phyloP scores from a whole-genome alignment of 2,113 vertebrate genomes.

The Thunnus maccoyii region DNA sequence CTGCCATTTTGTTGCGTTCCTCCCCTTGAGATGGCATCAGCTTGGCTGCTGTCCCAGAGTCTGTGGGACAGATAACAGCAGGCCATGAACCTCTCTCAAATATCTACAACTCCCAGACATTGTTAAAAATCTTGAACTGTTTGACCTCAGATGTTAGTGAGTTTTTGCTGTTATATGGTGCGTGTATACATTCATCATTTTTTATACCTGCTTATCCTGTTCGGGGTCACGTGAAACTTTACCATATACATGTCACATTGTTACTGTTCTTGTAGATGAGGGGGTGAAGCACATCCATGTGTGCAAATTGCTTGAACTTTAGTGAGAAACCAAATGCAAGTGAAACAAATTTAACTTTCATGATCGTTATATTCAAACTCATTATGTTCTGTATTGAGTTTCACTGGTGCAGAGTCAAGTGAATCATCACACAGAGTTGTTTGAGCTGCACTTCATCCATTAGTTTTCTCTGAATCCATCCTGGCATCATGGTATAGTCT shows the following conservation, averaged over 20 bases:
- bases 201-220: not conserved
- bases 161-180: not conserved
- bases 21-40: slow-evolving; percentile 73
- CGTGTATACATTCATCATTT: not conserved
- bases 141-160: slow-evolving; percentile 25
- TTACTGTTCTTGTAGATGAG: not conserved
- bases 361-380: not conserved
- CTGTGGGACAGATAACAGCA: slow-evolving; percentile 71
- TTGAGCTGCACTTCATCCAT: slow-evolving; percentile 6
- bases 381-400: not conserved
- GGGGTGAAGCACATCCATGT: not conserved
- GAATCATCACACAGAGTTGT: not conserved
- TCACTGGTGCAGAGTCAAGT: not conserved
- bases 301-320: not conserved
- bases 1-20: slow-evolving; percentile 78
- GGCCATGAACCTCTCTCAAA: slow-evolving; percentile 58
- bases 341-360: not conserved
- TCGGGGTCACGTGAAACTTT: not conserved
- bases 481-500: slow-evolving; percentile 16
- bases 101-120: slow-evolving; percentile 43
- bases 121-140: slow-evolving; percentile 42
- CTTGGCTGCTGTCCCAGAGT: slow-evolving; percentile 69
- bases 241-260: not conserved
- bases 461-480: slow-evolving; percentile 22
- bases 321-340: not conserved